Percentiles rank a stretch among this genome's conserved stretches.
phyloP scores from a whole-genome alignment of 2,797 vertebrate genomes.

The Lateolabrax maculatus region DNA sequence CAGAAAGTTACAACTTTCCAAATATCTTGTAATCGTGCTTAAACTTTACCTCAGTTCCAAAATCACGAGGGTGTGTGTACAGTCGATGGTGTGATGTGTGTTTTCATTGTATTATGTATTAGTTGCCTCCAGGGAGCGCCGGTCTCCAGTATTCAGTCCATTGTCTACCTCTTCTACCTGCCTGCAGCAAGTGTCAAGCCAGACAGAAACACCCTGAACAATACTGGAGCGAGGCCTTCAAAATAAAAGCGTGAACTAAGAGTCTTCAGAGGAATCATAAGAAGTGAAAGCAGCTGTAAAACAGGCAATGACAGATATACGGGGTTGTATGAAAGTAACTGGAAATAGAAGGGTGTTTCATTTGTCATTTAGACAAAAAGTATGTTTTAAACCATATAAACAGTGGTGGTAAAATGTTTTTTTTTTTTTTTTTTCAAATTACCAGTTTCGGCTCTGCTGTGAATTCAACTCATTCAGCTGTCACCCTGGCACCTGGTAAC shows the following conservation, averaged over 20 bases:
- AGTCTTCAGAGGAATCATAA: not conserved
- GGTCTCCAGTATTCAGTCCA: constrained; percentile 20
- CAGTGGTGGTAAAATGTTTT: not conserved
- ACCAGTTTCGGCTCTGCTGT: not conserved
- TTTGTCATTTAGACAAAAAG: not conserved
- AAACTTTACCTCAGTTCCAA: not conserved
- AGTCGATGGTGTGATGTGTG: not conserved
- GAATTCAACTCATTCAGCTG: not conserved
- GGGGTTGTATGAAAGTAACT: not conserved
- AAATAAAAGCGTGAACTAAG: constrained; percentile 50
- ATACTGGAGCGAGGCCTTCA: constrained; percentile 1
- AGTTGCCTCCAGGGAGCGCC: constrained; percentile 77
- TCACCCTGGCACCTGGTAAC: not conserved
- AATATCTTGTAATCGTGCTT: not conserved
- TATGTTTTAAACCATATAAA: not conserved
- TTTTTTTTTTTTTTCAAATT: no score
- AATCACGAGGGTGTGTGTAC: not conserved
- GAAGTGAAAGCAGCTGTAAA: not conserved
- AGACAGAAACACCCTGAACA: not conserved
- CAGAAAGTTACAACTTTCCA: not conserved
- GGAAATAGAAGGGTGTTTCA: not conserved
- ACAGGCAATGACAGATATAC: not conserved
- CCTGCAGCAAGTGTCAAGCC: constrained; percentile 28
- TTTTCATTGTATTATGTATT: not conserved
- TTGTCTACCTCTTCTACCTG: constrained; percentile 52